Conservation (phyloP, 2,888 invertebrate genomes). For the Tenodera sinensis region DNA sequence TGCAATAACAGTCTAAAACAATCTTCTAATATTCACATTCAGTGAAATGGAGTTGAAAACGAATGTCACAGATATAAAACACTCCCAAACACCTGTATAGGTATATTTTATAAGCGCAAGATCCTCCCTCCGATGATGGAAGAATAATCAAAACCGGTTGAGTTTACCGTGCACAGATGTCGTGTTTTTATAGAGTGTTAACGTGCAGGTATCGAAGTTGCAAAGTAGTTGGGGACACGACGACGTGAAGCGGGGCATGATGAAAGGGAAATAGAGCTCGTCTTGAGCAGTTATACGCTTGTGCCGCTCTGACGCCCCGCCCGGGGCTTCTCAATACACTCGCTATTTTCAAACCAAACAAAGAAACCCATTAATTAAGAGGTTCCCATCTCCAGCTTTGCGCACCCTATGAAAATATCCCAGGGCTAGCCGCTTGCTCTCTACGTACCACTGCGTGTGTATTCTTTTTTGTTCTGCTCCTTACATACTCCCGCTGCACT, state of each 20-base stretch:
- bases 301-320: constrained; percentile 43
- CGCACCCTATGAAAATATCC: constrained; percentile 43
- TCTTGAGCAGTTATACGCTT: constrained; percentile 37
- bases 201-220: too few relatives aligned
- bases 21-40: too few relatives aligned
- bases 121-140: too few relatives aligned
- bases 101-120: too few relatives aligned
- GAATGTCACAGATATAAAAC: too few relatives aligned
- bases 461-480: not conserved
- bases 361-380: constrained; percentile 48
- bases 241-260: not conserved
- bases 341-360: constrained; percentile 48
- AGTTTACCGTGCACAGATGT: too few relatives aligned
- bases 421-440: constrained; percentile 29
- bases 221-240: not conserved
- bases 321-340: constrained; percentile 37
- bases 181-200: too few relatives aligned
- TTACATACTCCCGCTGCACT: not conserved
- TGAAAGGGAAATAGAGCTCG: not conserved
- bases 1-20: too few relatives aligned
- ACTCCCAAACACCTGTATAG: too few relatives aligned
- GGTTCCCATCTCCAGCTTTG: constrained; percentile 45
- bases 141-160: too few relatives aligned
- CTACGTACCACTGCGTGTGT: not conserved
- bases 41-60: too few relatives aligned